A percentile compares a stretch with the other conserved stretches of the same genome.
phyloP scores from a whole-genome alignment of 2,113 vertebrate species.

The Poeciliopsis occidentalis region DNA sequence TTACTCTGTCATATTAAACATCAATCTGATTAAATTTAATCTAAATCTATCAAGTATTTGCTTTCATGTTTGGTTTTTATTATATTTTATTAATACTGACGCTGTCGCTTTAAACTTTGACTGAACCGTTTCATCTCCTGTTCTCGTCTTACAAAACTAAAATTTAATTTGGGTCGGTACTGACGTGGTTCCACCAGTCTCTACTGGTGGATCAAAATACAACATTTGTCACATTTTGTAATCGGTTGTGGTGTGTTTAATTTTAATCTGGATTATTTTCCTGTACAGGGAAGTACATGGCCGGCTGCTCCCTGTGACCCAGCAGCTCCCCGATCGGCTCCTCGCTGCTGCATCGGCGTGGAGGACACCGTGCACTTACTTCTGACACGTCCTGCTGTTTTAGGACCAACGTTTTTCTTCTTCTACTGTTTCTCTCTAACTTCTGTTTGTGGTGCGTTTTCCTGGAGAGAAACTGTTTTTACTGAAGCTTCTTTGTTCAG shows the following conservation, averaged over 20 bases:
- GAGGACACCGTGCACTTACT: conserved; percentile 59
- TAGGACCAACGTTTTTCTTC: conserved; percentile 57
- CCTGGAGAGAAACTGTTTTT: conserved; percentile 29
- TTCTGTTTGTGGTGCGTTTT: conserved; percentile 32
- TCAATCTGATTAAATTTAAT: too few relatives aligned
- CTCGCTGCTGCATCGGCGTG: background rate
- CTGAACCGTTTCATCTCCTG: background rate
- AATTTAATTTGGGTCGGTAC: too few relatives aligned
- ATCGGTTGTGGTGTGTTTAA: too few relatives aligned
- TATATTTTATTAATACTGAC: too few relatives aligned
- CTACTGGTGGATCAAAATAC: too few relatives aligned
- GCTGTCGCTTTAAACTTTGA: background rate
- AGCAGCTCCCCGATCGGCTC: background rate
- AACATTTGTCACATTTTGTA: too few relatives aligned
- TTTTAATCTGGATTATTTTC: background rate
- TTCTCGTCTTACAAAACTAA: too few relatives aligned
- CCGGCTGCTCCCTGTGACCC: conserved; percentile 77
- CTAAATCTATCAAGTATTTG: too few relatives aligned
- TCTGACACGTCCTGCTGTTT: conserved; percentile 44
- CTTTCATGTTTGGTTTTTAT: too few relatives aligned
- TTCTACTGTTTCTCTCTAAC: conserved; percentile 14
- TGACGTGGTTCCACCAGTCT: background rate
- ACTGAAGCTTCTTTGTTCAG: conserved; percentile 30
- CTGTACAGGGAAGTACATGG: conserved; percentile 82
- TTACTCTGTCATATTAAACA: too few relatives aligned